These are phyloP conservation scores for Sphaerophoria rueppellii DNA, from an alignment of 2,888 invertebrate species.

Conservation along the genomic window DNA sequence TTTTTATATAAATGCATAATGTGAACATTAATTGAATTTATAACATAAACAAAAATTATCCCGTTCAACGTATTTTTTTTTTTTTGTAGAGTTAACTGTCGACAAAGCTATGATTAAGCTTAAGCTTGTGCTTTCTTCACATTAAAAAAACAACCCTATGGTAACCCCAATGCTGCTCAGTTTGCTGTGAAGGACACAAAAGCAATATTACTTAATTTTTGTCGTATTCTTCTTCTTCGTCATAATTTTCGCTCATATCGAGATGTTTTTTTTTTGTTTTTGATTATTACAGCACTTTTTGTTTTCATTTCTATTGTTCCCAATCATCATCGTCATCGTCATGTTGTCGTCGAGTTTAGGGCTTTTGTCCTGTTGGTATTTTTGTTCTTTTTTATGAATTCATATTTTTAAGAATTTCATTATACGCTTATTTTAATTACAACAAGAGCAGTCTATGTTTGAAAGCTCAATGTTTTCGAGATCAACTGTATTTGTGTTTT, in stretches of 20 bases:
- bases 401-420: conserved; percentile 42
- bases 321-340: conserved; percentile 34
- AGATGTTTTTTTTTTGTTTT: conserved; percentile 22
- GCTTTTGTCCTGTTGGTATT: conserved; percentile 47
- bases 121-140: not conserved
- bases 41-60: too few relatives aligned
- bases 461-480: conserved; percentile 11
- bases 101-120: too few relatives aligned
- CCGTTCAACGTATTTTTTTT: too few relatives aligned
- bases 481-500: conserved; percentile 52
- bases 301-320: conserved; percentile 34
- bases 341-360: conserved; percentile 40
- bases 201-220: conserved; percentile 34
- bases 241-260: conserved; percentile 36
- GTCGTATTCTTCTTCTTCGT: conserved; percentile 25
- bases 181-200: conserved; percentile 38
- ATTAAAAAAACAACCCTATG: not conserved
- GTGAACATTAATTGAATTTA: too few relatives aligned
- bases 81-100: too few relatives aligned
- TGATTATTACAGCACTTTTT: conserved; percentile 8
- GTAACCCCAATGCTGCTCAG: conserved; percentile 2
- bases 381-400: conserved; percentile 32
- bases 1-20: too few relatives aligned
- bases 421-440: conserved; percentile 47
- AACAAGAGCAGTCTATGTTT: conserved; percentile 31